These are phyloP conservation scores for Conistra vaccinii DNA, from an alignment of 2,888 invertebrate species.

Conservation along the genomic window DNA sequence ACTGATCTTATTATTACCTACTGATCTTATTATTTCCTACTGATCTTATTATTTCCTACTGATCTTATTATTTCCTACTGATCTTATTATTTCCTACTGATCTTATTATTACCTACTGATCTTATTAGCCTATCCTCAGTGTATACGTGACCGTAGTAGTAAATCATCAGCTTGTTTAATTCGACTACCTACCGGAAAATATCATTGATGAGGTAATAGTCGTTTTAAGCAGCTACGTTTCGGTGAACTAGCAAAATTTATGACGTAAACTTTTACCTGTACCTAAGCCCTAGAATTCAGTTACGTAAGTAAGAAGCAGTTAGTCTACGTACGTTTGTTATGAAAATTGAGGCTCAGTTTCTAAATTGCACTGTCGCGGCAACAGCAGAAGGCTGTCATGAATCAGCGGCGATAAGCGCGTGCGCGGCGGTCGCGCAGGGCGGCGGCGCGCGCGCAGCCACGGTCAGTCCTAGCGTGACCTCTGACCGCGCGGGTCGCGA, in stretches of 20 bases:
- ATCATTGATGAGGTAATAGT: neutral
- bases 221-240: neutral
- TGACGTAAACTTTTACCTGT: neutral
- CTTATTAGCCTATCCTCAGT: neutral
- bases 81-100: too few relatives aligned
- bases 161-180: neutral
- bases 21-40: too few relatives aligned
- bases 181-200: neutral
- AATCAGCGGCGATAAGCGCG: conserved; percentile 80
- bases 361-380: conserved; percentile 55
- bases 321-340: conserved; percentile 3
- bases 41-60: neutral
- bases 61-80: neutral
- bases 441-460: conserved; percentile 51
- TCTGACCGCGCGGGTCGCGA: conserved; percentile 82
- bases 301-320: neutral
- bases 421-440: conserved; percentile 53
- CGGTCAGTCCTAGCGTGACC: conserved; percentile 82
- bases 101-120: neutral
- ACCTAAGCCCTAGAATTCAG: neutral
- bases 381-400: conserved; percentile 67
- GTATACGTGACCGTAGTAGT: neutral
- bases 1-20: neutral
- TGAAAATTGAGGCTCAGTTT: conserved; percentile 26
- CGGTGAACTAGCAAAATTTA: neutral